phyloP scores from a whole-genome alignment of 2,888 invertebrate genomes.

The Trachelus iudaicus region DNA sequence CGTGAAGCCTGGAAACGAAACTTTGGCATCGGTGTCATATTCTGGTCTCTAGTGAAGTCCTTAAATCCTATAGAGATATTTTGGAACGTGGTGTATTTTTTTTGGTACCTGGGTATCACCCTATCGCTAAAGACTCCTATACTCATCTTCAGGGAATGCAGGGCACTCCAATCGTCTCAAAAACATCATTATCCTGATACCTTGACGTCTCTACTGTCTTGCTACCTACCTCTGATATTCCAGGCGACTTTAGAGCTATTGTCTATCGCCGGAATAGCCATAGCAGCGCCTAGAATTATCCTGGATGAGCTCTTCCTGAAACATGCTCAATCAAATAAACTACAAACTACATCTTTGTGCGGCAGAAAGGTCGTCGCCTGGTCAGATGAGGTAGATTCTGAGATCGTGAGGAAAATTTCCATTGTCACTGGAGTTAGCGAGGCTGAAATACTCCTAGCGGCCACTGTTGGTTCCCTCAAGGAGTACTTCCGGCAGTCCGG shows the following conservation, averaged over 20 bases:
- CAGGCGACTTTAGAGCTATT: constrained; percentile 63
- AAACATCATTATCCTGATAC: constrained; percentile 60
- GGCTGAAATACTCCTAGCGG: constrained; percentile 74
- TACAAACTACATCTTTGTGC: constrained; percentile 76
- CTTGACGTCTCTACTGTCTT: constrained; percentile 50
- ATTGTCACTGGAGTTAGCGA: constrained; percentile 72
- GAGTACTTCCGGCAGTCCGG: constrained; percentile 72
- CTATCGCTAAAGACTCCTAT: constrained; percentile 60
- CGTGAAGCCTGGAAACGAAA: constrained; percentile 53
- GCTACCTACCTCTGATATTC: constrained; percentile 66
- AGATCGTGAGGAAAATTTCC: constrained; percentile 71
- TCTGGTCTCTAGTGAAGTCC: constrained; percentile 45
- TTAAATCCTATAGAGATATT: constrained; percentile 53
- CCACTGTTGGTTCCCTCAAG: constrained; percentile 73
- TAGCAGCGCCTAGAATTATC: constrained; percentile 68
- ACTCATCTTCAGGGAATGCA: constrained; percentile 62
- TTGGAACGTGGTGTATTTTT: constrained; percentile 37
- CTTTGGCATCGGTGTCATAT: constrained; percentile 39
- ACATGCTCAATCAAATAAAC: constrained; percentile 68
- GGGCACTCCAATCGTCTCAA: constrained; percentile 59
- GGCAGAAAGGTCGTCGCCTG: constrained; percentile 80
- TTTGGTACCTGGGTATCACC: constrained; percentile 57
- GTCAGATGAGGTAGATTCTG: constrained; percentile 74
- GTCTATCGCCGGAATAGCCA: constrained; percentile 63
- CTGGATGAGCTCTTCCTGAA: constrained; percentile 71